A percentile compares a stretch with the other conserved stretches of the same genome.
These are phyloP conservation scores for Leucophenga varia DNA, from an alignment of 1,140 invertebrate genomes.

Conservation along the genomic window DNA sequence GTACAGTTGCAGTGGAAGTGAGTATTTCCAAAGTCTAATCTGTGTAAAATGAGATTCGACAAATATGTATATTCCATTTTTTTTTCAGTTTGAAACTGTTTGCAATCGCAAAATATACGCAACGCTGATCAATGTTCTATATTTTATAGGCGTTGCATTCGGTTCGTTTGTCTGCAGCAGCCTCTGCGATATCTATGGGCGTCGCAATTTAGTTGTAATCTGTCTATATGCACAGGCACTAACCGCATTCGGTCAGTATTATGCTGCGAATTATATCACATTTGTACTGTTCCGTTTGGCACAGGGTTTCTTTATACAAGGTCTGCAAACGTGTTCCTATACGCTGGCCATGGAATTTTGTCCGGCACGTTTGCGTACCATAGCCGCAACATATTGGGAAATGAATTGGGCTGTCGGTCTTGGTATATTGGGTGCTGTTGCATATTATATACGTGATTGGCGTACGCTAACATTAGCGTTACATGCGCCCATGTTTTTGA, in stretches of 20 bases:
- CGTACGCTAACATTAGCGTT: constrained; percentile 1
- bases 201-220: background rate
- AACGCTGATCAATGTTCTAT: background rate
- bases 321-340: constrained; percentile 5
- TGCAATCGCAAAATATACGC: background rate
- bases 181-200: constrained; percentile 2
- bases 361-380: constrained; percentile 3
- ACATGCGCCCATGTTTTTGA: background rate
- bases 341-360: constrained; percentile 7
- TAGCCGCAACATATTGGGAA: constrained; percentile 1
- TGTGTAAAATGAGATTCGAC: background rate
- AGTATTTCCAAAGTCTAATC: background rate
- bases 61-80: background rate
- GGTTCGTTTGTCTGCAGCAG: constrained; percentile 1
- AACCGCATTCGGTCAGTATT: background rate
- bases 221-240: constrained; percentile 3
- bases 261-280: background rate
- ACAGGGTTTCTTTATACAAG: constrained; percentile 11
- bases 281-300: background rate
- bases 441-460: constrained; percentile 11
- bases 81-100: background rate
- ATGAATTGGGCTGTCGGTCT: constrained; percentile 7
- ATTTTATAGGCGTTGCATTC: constrained; percentile 1
- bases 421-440: background rate
- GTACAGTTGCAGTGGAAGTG: background rate